Base-by-base conservation (phyloP, 1,140 invertebrate genomes). In the Anastrepha ludens region DNA sequence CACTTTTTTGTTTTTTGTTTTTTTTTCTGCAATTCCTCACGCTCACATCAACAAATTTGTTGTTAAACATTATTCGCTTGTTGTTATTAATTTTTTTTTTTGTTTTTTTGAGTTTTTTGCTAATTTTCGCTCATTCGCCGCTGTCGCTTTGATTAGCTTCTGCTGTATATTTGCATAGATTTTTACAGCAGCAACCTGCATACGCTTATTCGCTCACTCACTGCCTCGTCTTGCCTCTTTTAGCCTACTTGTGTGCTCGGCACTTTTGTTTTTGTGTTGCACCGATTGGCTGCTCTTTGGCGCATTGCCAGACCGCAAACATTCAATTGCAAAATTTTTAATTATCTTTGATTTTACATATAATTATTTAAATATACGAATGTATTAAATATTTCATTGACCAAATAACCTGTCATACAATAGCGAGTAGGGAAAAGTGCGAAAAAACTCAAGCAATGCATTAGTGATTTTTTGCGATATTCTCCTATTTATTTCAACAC, bases 321-420 rank as follows among this genome's bases (percentile, higher is more conserved):
- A 92, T 91, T 89, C 90, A 55, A 44, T 74, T 87, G 90, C 89
- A 90, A 90, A 92, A 92, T 91, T 92, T 92, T 92, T 91, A 92
- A 91, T 92, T 92, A 92, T 91, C 92, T 92, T 92, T 92, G 91
- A 92, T 92, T 92, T 90, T 86, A 41, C 90, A 91, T 90, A 91
- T 91, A 91, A 91, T 91, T 91, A 91, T 55, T 39, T 39, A 60
- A 20, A 59, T 39, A n/a, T 2, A 59, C 17, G 1, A 44, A 70
- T 20, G 7, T 47, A 15, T 74, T 6, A 55, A 55, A 55, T 55
- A 55, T 55, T 62, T 62, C 15, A 62, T 78, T 50, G 5, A 78
- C 11, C 3, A 47, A 50, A 78, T 50, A 50, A 3, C 41, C 17
- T 47, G 13, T 17, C 70, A 41, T 44, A 17, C 41, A 44, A 70